phyloP scores from a whole-genome alignment of 2,113 vertebrate species.

The Saimiri boliviensis region DNA sequence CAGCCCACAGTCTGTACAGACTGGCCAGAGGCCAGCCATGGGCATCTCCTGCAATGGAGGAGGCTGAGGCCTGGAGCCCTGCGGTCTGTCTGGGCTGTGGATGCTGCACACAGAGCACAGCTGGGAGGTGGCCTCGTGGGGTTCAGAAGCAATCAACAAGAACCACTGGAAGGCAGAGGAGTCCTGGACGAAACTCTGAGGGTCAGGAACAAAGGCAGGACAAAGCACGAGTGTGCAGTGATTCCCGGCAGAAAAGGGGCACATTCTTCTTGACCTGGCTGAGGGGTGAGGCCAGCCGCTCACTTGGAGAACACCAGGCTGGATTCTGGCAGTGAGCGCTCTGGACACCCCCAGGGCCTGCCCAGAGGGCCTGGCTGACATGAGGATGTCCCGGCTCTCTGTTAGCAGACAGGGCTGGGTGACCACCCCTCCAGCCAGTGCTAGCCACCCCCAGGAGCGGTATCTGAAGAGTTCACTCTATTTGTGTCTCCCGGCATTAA shows the following conservation, averaged over 20 bases:
- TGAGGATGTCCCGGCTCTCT: background rate
- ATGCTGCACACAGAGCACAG: background rate
- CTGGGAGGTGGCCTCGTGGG: too few species aligned
- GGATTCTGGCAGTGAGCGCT: background rate
- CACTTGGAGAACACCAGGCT: background rate
- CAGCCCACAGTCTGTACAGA: background rate
- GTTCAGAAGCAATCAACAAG: background rate
- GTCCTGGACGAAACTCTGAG: background rate
- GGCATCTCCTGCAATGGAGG: background rate
- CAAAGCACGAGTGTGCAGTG: fast-evolving
- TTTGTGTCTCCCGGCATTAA: background rate
- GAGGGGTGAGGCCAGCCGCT: too few species aligned
- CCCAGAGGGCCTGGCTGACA: background rate
- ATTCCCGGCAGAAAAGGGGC: background rate
- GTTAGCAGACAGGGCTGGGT: background rate
- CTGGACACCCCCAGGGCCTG: background rate
- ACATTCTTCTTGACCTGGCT: fast-evolving
- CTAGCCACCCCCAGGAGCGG: background rate
- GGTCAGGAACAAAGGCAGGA: background rate
- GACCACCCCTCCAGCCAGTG: background rate
- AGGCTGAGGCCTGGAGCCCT: background rate
- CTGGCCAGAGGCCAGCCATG: fast-evolving
- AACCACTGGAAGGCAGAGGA: background rate
- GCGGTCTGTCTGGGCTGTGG: background rate
- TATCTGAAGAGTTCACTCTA: background rate